Base-by-base conservation (phyloP, 2,888 invertebrate genomes). In the Dasysyrphus albostriatus region DNA sequence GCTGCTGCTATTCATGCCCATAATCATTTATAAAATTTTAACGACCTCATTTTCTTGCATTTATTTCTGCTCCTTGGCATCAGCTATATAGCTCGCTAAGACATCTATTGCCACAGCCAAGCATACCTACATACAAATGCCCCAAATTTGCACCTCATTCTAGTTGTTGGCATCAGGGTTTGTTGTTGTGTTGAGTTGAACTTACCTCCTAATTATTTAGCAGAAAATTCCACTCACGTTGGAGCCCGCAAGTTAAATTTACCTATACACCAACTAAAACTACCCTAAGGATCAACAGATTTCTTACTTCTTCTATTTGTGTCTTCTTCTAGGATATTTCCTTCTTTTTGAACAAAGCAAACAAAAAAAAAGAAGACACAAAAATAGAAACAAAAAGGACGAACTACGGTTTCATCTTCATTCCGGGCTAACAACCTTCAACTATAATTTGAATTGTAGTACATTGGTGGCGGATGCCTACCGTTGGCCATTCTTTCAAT, bases 21-120 rank as follows among this genome's bases (percentile, higher is more conserved):
- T 70, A 82, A 78, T 74, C 77, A 70, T 85, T 85, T 78, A 82
- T 85, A 69, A 82, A 85, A 82, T 78, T 78, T 85, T 85, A 85
- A 85, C 85, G 63, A 85, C 85, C 85, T 82, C 82, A 85, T 85
- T 85, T 85, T 74, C 44, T 47, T 19, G 81, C 80, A 61, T 80
- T 77, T 39, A 76, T 80, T 67, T 54, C 54, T 19, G 34, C 58
- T 34, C 10, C 54, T 34, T 34, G 37, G n/a, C 9, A 34, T 5
- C 16, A 3, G 14, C 19, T 29, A 19, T 29, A 19, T 24, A 12
- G 6, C 29, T 24, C 61, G 51, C 51, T 37, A 37, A 67, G 42
- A 56, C 78, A 58, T 54, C 14, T 37, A 49, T 37, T 39, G n/a
- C 14, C 54, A 24, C 8, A 42, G 44, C 29, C 34, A 42, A 65